Conservation (phyloP, 2,113 vertebrate species). For the Asarcornis scutulata region DNA sequence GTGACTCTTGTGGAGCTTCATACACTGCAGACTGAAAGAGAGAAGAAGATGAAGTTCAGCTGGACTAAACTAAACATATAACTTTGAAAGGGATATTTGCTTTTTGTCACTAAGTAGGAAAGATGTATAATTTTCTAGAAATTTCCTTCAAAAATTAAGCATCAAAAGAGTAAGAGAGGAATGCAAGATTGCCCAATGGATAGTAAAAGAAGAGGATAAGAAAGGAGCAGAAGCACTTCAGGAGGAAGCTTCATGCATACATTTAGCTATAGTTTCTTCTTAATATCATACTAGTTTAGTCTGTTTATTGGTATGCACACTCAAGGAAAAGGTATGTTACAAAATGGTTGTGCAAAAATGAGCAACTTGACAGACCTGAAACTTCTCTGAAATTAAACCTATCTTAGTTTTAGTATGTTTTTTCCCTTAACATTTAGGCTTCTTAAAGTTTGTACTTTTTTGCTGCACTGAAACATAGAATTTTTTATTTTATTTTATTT, state of each 20-base stretch:
- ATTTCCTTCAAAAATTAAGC: not conserved
- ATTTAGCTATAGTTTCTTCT: not conserved
- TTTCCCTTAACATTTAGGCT: not conserved
- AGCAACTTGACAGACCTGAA: conserved; percentile 21
- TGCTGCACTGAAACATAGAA: not conserved
- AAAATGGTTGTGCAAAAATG: not conserved
- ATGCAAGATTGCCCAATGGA: not conserved
- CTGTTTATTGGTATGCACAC: not conserved
- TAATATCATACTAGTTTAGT: not conserved
- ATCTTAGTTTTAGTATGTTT: not conserved
- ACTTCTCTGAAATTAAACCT: not conserved
- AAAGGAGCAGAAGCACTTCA: not conserved
- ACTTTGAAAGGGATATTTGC: not conserved
- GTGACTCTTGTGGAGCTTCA: not conserved
- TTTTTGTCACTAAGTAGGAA: not conserved
- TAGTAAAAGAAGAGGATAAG: not conserved
- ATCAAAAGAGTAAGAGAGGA: not conserved
- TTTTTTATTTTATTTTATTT: not conserved
- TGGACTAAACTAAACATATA: not conserved
- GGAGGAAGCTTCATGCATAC: not conserved
- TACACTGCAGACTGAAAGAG: not conserved
- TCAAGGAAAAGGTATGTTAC: conserved; percentile 3
- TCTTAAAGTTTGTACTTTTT: not conserved
- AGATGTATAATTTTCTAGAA: not conserved
- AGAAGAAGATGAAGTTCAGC: not conserved